Percentiles rank a stretch among this genome's conserved stretches.
phyloP scores from a whole-genome alignment of 2,113 vertebrate species.

The Phyllostomus hastatus region DNA sequence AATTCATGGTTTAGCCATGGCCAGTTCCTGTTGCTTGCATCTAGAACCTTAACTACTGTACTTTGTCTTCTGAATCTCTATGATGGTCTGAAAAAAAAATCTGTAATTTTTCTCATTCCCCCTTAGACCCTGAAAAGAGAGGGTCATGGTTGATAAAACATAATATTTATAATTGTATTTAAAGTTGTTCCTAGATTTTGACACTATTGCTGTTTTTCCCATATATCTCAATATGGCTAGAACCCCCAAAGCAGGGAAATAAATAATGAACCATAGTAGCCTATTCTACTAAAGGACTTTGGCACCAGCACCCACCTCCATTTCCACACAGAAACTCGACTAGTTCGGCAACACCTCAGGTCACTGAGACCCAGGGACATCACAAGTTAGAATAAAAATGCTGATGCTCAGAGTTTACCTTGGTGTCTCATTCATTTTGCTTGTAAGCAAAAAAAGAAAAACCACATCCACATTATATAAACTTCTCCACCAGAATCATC shows the following conservation, averaged over 20 bases:
- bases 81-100: background rate
- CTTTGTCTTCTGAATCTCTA: background rate
- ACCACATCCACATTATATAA: background rate
- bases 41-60: background rate
- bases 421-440: background rate
- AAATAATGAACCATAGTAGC: background rate
- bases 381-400: background rate
- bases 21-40: background rate
- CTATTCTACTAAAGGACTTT: background rate
- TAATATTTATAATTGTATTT: background rate
- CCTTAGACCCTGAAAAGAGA: background rate
- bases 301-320: background rate
- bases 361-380: background rate
- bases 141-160: background rate
- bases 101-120: background rate
- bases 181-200: background rate
- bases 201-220: background rate
- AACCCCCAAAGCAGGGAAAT: background rate
- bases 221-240: background rate
- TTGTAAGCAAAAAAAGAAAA: background rate
- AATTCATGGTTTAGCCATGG: background rate
- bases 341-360: background rate
- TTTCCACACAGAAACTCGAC: background rate
- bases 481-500: background rate
- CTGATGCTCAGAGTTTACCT: background rate